phyloP scores from a whole-genome alignment of 1,140 invertebrate species.

The Sitobion miscanthi region DNA sequence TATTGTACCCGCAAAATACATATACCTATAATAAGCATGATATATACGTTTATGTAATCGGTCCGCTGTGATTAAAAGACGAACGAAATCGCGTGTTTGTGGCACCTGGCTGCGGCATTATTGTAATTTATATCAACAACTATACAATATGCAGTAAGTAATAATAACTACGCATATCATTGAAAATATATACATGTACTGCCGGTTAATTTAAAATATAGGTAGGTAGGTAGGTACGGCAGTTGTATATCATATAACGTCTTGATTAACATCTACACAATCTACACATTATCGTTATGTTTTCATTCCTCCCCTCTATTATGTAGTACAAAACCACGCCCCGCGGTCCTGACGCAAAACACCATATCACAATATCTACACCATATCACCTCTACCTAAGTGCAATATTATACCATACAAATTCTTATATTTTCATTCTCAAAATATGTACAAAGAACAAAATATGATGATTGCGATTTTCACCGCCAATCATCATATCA shows the following conservation, averaged over 20 bases:
- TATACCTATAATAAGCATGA: too few species aligned
- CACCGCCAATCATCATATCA: too few species aligned
- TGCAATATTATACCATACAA: neutral
- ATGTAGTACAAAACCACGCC: neutral
- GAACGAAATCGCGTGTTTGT: neutral
- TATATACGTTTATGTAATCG: neutral
- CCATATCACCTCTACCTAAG: neutral
- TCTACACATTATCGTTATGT: neutral
- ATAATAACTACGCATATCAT: too few species aligned
- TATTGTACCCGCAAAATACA: too few species aligned
- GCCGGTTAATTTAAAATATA: neutral
- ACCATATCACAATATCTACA: too few species aligned
- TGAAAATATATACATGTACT: neutral
- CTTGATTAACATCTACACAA: constrained; percentile 9
- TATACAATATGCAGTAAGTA: too few species aligned
- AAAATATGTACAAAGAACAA: neutral
- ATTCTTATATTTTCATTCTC: neutral
- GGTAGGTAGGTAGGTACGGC: neutral
- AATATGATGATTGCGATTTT: neutral
- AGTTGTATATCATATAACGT: neutral
- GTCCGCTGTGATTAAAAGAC: neutral
- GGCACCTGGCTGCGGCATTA: neutral
- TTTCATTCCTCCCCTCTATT: neutral
- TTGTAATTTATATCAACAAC: neutral
- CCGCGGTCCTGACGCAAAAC: neutral